These are phyloP conservation scores for Brachyalestes nurse DNA, from an alignment of 2,797 vertebrate species.

Conservation along the genomic window DNA sequence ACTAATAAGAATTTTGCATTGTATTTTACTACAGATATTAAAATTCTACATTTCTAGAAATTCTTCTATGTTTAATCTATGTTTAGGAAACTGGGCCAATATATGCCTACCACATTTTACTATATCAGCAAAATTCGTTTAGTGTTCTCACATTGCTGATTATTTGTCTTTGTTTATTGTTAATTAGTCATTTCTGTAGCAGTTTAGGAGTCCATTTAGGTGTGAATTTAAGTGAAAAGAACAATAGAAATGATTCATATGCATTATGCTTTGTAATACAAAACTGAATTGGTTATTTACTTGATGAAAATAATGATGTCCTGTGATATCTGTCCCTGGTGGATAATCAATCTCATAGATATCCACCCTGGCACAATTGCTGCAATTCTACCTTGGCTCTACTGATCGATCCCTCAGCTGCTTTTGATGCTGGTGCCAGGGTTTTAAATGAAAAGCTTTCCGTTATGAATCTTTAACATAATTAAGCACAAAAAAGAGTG, in stretches of 20 bases:
- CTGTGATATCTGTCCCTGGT: neutral
- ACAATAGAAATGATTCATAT: neutral
- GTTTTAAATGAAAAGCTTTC: neutral
- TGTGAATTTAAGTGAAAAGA: no score
- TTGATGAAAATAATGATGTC: slow-evolving; percentile 1
- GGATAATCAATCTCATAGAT: neutral
- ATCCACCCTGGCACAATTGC: neutral
- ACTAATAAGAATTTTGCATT: no score
- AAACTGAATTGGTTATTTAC: neutral
- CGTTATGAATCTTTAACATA: neutral
- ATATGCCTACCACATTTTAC: no score
- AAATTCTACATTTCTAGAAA: no score
- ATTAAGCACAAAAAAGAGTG: neutral
- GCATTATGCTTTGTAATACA: neutral
- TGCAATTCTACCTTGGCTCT: neutral
- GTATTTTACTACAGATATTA: no score
- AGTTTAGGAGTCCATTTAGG: no score
- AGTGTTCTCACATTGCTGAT: no score
- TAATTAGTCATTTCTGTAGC: no score
- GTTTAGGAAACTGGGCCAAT: no score
- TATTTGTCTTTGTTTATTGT: no score
- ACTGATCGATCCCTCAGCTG: neutral
- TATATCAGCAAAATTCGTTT: no score
- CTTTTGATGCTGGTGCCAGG: neutral
- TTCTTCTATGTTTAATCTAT: no score